Percentiles rank a stretch among this genome's conserved stretches.
phyloP scores from a whole-genome alignment of 2,113 vertebrate species.

The Lophura nycthemera region DNA sequence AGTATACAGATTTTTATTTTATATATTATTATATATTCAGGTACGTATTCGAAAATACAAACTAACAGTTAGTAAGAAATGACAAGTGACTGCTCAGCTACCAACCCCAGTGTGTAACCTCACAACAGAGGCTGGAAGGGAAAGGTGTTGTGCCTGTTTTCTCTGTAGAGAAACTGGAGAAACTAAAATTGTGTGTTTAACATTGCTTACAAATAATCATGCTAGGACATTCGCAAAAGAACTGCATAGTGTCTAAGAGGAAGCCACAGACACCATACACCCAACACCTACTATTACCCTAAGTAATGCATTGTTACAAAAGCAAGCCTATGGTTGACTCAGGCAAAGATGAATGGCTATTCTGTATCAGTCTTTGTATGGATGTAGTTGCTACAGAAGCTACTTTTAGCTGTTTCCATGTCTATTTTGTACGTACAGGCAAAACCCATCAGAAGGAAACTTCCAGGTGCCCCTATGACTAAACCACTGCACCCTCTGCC shows the following conservation, averaged over 20 bases:
- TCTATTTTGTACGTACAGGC: neutral
- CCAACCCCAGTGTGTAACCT: neutral
- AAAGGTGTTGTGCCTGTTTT: neutral
- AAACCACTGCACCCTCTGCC: neutral
- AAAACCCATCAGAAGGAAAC: neutral
- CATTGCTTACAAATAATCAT: neutral
- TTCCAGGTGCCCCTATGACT: neutral
- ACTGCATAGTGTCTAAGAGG: neutral
- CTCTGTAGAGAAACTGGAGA: neutral
- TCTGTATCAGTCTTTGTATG: neutral
- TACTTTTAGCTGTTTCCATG: neutral
- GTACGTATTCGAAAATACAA: neutral
- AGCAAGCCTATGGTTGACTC: neutral
- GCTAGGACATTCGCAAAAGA: neutral
- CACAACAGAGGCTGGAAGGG: neutral
- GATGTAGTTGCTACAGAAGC: neutral
- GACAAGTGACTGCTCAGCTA: slow-evolving; percentile 2
- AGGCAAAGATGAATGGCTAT: neutral
- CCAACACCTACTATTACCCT: neutral
- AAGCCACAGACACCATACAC: neutral
- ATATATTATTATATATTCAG: neutral
- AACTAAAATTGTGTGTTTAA: neutral
- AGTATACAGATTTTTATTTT: slow-evolving; percentile 16
- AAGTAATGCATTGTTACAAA: slow-evolving; percentile 6
- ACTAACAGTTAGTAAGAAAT: slow-evolving; percentile 7